Base-by-base conservation (phyloP, 2,797 vertebrate genomes). In the Acipenser transmontanus region DNA sequence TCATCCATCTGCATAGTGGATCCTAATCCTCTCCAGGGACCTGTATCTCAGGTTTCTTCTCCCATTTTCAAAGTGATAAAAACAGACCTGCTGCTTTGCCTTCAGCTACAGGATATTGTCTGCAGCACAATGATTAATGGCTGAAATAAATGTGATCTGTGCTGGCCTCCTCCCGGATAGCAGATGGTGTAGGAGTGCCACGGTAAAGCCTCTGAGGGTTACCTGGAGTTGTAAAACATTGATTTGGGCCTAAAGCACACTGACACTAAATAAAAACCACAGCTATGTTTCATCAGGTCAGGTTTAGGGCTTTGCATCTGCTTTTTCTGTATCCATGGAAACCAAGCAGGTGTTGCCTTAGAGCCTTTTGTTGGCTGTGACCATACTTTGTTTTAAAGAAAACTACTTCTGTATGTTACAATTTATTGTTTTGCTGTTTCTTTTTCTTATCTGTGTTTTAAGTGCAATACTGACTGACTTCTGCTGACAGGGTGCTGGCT, bases 21-120 rank as follows among this genome's bases (percentile, higher is more conserved):
- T 54, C 52, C n/a, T 54, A 54, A 54, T 54, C 8, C n/a, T 17
- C 48, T n/a, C 49, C 10, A 52, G 17, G 66, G 49, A 9, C 34
- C 14, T 20, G 52, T 10, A 47, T 67, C 59, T 61, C 59, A 67
- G 9, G 34, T 52, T 52, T 48, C 59, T n/a, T 67, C 66, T 67
- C 8, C 5, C 59, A 13, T 67, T 67, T 67, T 67, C 66, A 34
- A 47, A 67, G 59, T n/a, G 48, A 67, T 67, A 67, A 52, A 66
- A 49, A 67, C 59, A 67, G 47, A 51, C 13, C n/a, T 7, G 52
- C 6, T 49, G 7, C 14, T 59, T 59, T 50, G 50, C 66, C 66
- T 50, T 17, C 3, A 20, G 59, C 59, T 67, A 61, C 20, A 7
- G 61, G 49, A 47, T 47, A 67, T 61, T 62, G 66, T 61, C 59